Conservation (phyloP, 2,888 invertebrate species). For the Alviniconcha strummeri region DNA sequence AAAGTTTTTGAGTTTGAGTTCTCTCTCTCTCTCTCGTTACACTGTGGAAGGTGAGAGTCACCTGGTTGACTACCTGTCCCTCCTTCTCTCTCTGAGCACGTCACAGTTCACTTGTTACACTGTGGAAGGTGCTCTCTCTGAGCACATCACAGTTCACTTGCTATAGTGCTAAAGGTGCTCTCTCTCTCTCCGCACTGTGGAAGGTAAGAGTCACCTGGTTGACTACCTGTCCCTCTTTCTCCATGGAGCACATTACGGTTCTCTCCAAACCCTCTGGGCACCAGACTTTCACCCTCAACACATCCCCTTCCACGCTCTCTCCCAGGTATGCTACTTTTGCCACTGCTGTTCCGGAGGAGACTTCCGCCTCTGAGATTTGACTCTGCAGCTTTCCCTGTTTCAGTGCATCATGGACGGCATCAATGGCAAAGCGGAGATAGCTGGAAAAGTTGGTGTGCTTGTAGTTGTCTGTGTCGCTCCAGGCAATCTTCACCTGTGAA, state of each 20-base stretch:
- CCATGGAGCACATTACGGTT: conserved; percentile 35
- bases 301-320: conserved; percentile 62
- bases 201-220: conserved; percentile 22
- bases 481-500: conserved; percentile 41
- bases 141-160: no score
- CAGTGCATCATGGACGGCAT: conserved; percentile 49
- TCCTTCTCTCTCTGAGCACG: no score
- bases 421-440: conserved; percentile 52
- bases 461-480: conserved; percentile 56
- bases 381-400: not conserved
- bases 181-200: not conserved
- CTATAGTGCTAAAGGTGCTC: no score
- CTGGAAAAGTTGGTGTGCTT: conserved; percentile 56
- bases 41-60: no score
- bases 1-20: no score
- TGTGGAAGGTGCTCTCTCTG: no score
- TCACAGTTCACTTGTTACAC: no score
- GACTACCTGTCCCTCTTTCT: conserved; percentile 31
- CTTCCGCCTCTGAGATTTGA: conserved; percentile 39
- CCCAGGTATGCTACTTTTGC: conserved; percentile 57
- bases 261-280: conserved; percentile 28
- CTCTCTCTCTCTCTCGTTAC: no score
- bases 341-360: conserved; percentile 49
- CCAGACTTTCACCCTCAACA: conserved; percentile 58
- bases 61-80: no score